Evolutionary conservation across 2,113 vertebrate species (phyloP).

Genomic region (Thalassoma bifasciatum): DNA sequence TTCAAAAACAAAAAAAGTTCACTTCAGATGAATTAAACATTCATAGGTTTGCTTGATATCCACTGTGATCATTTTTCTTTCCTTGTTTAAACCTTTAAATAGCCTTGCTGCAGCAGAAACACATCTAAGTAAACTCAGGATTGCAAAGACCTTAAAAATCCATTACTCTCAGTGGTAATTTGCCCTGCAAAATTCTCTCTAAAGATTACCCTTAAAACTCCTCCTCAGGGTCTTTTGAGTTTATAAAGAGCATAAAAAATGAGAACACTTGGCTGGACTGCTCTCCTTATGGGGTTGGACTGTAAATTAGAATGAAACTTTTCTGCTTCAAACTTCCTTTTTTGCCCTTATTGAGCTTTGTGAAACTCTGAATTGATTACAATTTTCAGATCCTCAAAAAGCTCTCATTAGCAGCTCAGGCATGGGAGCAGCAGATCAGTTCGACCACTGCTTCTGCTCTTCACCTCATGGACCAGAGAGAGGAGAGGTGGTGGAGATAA

Average conservation of each 20-base stretch:
- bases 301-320: constrained; percentile 54
- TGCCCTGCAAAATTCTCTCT: constrained; percentile 67
- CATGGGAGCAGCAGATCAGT: constrained; percentile 26
- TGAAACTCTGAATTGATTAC: constrained; percentile 50
- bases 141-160: constrained; percentile 54
- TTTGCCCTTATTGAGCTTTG: constrained; percentile 29
- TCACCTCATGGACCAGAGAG: constrained; percentile 28
- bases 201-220: constrained; percentile 58
- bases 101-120: constrained; percentile 54
- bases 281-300: constrained; percentile 40
- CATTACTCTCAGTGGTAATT: constrained; percentile 58
- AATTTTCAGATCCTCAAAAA: constrained; percentile 59
- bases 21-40: constrained; percentile 6
- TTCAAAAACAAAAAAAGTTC: background rate
- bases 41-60: constrained; percentile 3
- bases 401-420: constrained; percentile 54
- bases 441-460: constrained; percentile 17
- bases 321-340: constrained; percentile 42
- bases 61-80: constrained; percentile 29
- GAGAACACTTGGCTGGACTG: constrained; percentile 42
- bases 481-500: constrained; percentile 52
- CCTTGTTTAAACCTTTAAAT: constrained; percentile 47
- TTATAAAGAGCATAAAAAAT: constrained; percentile 69
- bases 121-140: constrained; percentile 42
- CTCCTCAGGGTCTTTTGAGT: constrained; percentile 44